These are phyloP conservation scores for Agapornis roseicollis DNA, from an alignment of 2,113 vertebrate species.

Conservation along the genomic window DNA sequence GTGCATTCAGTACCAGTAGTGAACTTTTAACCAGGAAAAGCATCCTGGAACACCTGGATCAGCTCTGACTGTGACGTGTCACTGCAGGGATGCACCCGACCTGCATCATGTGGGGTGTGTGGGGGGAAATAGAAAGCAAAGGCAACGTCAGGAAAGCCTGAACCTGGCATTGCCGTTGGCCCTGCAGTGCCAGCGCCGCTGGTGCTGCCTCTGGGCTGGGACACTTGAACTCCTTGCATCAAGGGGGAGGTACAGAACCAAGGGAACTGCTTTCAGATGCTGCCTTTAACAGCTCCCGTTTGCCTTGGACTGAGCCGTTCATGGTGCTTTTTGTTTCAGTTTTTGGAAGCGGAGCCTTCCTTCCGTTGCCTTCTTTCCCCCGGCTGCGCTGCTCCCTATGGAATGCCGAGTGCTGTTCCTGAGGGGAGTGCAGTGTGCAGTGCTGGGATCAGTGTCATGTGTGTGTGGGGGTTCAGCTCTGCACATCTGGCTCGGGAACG, in stretches of 20 bases:
- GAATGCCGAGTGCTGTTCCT: accelerated
- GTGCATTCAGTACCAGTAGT: not conserved
- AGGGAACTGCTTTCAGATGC: not conserved
- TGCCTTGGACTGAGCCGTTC: not conserved
- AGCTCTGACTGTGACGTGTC: not conserved
- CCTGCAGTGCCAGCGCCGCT: not conserved
- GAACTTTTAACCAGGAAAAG: not conserved
- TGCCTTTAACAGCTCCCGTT: not conserved
- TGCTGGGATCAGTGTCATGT: not conserved
- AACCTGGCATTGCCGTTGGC: accelerated
- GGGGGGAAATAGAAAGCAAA: not conserved
- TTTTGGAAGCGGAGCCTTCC: not conserved
- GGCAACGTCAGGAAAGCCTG: not conserved
- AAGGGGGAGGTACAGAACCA: conserved; percentile 4
- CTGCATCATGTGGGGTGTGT: not conserved
- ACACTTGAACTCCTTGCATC: conserved; percentile 36
- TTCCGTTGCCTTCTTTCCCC: not conserved
- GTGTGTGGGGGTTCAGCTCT: too few species aligned
- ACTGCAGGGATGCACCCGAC: not conserved
- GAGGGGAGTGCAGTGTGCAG: not conserved
- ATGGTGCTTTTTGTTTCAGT: not conserved
- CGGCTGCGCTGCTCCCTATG: accelerated
- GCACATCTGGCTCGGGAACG: not conserved
- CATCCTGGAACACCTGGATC: not conserved
- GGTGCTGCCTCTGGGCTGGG: conserved; percentile 2